Conservation (phyloP, 2,888 invertebrate species). For the Miltochrista miniata region DNA sequence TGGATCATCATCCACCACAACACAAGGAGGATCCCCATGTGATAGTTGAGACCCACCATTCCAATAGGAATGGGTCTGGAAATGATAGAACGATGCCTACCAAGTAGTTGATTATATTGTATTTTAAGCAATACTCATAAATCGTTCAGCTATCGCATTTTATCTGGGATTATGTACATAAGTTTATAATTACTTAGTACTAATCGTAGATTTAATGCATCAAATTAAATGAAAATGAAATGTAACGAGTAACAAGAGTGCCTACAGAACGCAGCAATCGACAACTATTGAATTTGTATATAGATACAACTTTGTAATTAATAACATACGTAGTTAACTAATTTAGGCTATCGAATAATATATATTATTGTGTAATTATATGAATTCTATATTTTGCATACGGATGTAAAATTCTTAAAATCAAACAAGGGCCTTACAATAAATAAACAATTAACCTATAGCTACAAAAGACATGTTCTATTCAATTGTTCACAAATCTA, state of each 20-base stretch:
- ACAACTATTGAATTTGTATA: conserved; percentile 40
- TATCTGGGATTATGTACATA: not conserved
- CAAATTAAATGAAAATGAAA: not conserved
- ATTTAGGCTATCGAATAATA: conserved; percentile 37
- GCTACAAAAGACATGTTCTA: conserved; percentile 27
- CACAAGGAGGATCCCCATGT: too few species aligned
- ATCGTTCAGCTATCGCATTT: not conserved
- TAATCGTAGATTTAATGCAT: too few species aligned
- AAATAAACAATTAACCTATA: conserved; percentile 13
- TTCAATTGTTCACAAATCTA: too few species aligned
- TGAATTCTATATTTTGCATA: conserved; percentile 36
- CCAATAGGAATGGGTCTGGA: too few species aligned
- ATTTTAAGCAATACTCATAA: not conserved
- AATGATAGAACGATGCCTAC: too few species aligned
- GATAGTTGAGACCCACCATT: too few species aligned
- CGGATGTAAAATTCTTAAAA: conserved; percentile 12
- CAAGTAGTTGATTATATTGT: not conserved
- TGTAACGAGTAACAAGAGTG: too few species aligned
- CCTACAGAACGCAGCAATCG: not conserved
- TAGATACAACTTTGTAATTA: conserved; percentile 49
- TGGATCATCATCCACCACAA: too few species aligned
- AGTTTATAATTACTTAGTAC: too few species aligned
- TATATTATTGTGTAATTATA: conserved; percentile 19
- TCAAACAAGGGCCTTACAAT: conserved; percentile 16
- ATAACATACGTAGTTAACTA: conserved; percentile 44